A percentile compares a stretch with the other conserved stretches of the same genome.
These are phyloP conservation scores for Drosophila demipolita DNA, from an alignment of 2,888 invertebrate species.

Conservation along the genomic window DNA sequence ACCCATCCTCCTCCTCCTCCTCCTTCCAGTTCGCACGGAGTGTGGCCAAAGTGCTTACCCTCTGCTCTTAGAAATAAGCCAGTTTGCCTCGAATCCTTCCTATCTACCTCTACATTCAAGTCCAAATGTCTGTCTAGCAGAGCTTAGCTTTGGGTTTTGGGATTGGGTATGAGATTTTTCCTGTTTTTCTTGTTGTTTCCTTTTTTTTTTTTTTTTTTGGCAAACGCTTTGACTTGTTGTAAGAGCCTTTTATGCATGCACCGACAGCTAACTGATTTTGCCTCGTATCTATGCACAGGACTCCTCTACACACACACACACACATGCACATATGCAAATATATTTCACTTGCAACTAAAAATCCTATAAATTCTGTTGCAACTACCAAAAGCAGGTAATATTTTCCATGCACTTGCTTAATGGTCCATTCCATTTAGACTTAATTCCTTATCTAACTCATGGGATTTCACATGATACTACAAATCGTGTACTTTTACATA, in stretches of 20 bases:
- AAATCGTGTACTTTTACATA: no score
- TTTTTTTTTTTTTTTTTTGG: constrained; percentile 30
- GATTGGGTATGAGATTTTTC: background rate
- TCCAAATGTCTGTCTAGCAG: constrained; percentile 32
- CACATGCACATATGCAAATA: constrained; percentile 10
- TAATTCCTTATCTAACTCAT: constrained; percentile 8
- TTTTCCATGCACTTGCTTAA: constrained; percentile 23
- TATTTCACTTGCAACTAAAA: constrained; percentile 46
- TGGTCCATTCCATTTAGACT: constrained; percentile 7
- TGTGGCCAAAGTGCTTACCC: constrained; percentile 72
- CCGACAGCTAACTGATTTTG: constrained; percentile 62
- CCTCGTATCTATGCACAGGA: constrained; percentile 19
- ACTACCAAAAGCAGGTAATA: constrained; percentile 12
- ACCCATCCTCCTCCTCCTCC: no score
- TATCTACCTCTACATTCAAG: constrained; percentile 38
- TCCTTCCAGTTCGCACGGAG: constrained; percentile 20
- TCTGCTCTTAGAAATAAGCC: constrained; percentile 69
- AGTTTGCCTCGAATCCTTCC: constrained; percentile 52
- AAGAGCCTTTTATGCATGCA: constrained; percentile 59
- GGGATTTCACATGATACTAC: background rate
- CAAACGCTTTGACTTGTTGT: constrained; percentile 48
- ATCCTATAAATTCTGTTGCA: constrained; percentile 42
- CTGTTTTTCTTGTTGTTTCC: background rate
- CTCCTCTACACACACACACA: background rate
- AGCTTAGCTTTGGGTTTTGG: constrained; percentile 31